These are phyloP conservation scores for Esperia sulphurella DNA, from an alignment of 2,888 invertebrate genomes.

Conservation along the genomic window DNA sequence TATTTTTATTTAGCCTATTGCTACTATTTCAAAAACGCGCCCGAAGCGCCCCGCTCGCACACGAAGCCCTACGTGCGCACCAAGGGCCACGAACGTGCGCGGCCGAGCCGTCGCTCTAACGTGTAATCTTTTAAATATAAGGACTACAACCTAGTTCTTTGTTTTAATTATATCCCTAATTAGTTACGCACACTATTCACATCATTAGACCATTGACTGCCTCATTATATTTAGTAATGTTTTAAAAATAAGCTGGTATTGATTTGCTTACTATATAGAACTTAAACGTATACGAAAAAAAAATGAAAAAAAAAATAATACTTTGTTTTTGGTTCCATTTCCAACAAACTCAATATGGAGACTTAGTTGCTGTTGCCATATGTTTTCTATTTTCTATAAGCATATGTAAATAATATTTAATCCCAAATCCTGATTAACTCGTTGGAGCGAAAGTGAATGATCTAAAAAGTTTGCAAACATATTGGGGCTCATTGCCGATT, in stretches of 20 bases:
- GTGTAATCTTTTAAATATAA: constrained; percentile 73
- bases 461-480: constrained; percentile 70
- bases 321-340: no score
- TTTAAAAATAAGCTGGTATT: no score
- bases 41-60: constrained; percentile 98
- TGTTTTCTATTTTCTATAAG: no score
- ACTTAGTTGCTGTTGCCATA: no score
- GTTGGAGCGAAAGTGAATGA: constrained; percentile 69
- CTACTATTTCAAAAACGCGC: no score
- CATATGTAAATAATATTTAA: constrained; percentile 2
- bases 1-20: no score
- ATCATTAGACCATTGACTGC: not conserved
- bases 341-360: no score
- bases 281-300: no score
- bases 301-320: no score
- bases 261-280: no score
- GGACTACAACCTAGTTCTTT: constrained; percentile 50
- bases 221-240: no score
- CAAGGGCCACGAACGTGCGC: constrained; percentile 98
- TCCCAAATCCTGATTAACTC: constrained; percentile 25
- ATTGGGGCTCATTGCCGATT: constrained; percentile 57
- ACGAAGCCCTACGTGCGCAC: constrained; percentile 97
- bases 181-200: no score
- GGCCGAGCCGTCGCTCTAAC: constrained; percentile 96
- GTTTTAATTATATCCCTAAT: constrained; percentile 35